These are phyloP conservation scores for Polyodon spathula DNA, from an alignment of 2,113 vertebrate species.

Conservation along the genomic window DNA sequence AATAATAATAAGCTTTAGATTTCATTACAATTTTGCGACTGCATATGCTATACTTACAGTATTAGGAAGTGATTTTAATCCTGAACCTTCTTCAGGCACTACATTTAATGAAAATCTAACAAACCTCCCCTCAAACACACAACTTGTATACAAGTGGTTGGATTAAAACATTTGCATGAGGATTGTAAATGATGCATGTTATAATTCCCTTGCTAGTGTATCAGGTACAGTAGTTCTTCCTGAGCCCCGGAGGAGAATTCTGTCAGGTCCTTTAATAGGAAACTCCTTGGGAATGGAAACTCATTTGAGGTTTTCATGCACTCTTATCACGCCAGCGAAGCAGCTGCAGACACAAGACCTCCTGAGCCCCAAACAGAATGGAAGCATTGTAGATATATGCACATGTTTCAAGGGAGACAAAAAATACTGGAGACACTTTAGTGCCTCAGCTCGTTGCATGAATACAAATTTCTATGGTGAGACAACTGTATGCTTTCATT, in stretches of 20 bases:
- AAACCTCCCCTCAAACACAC: constrained; percentile 21
- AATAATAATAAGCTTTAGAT: too few species aligned
- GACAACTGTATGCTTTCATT: too few species aligned
- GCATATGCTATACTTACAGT: too few species aligned
- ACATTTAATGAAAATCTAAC: too few species aligned
- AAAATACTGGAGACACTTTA: not conserved
- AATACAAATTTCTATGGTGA: too few species aligned
- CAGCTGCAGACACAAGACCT: not conserved
- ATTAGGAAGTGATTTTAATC: too few species aligned
- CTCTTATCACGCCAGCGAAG: constrained; percentile 17
- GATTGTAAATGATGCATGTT: constrained; percentile 16
- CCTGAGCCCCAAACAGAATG: not conserved
- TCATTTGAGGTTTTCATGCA: constrained; percentile 9
- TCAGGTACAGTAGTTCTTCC: constrained; percentile 21
- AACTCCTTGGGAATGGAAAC: constrained; percentile 4
- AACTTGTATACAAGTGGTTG: constrained; percentile 37
- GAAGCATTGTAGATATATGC: not conserved
- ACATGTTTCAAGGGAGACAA: not conserved
- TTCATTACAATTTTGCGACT: too few species aligned
- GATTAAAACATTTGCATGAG: constrained; percentile 24
- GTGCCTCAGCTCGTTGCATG: too few species aligned
- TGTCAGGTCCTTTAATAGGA: constrained; percentile 4
- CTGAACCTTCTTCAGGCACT: too few species aligned
- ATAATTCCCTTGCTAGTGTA: constrained; percentile 25
- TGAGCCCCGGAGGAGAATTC: constrained; percentile 21